Evolutionary conservation across 2,797 vertebrate genomes (phyloP).

Genomic region (Sebastes taczanowskii): DNA sequence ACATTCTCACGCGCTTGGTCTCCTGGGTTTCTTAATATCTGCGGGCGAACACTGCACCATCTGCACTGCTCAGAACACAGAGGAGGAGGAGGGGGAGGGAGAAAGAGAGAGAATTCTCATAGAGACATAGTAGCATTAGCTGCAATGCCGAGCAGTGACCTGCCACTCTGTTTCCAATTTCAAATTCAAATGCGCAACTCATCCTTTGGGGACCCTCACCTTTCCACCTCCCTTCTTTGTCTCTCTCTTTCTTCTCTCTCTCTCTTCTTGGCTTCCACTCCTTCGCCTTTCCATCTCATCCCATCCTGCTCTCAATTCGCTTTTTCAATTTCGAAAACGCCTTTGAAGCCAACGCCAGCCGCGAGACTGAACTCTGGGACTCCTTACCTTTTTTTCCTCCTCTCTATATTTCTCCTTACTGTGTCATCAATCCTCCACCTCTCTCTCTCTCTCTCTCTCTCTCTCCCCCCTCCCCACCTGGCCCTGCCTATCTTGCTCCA

Average conservation of each 20-base stretch:
- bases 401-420: slow-evolving; percentile 70
- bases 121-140: slow-evolving; percentile 62
- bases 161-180: slow-evolving; percentile 74
- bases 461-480: slow-evolving; percentile 12
- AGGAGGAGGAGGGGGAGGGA: background rate
- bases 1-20: slow-evolving; percentile 56
- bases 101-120: slow-evolving; percentile 31
- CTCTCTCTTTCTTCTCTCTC: slow-evolving; percentile 36
- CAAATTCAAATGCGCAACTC: slow-evolving; percentile 78
- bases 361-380: slow-evolving; percentile 61
- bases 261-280: slow-evolving; percentile 18
- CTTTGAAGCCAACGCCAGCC: slow-evolving; percentile 73
- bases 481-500: slow-evolving; percentile 56
- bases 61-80: slow-evolving; percentile 68
- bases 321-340: slow-evolving; percentile 76
- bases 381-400: slow-evolving; percentile 52
- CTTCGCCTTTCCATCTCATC: slow-evolving; percentile 61
- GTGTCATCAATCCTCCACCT: slow-evolving; percentile 70
- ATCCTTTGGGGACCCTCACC: slow-evolving; percentile 66
- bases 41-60: slow-evolving; percentile 78
- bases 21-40: slow-evolving; percentile 80
- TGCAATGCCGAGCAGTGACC: slow-evolving; percentile 66
- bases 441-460: slow-evolving; percentile 5
- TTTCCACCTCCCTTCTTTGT: slow-evolving; percentile 37
- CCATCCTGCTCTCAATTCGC: slow-evolving; percentile 65